Conservation (phyloP, 2,113 vertebrate species). For the Actenoides hombroni region DNA sequence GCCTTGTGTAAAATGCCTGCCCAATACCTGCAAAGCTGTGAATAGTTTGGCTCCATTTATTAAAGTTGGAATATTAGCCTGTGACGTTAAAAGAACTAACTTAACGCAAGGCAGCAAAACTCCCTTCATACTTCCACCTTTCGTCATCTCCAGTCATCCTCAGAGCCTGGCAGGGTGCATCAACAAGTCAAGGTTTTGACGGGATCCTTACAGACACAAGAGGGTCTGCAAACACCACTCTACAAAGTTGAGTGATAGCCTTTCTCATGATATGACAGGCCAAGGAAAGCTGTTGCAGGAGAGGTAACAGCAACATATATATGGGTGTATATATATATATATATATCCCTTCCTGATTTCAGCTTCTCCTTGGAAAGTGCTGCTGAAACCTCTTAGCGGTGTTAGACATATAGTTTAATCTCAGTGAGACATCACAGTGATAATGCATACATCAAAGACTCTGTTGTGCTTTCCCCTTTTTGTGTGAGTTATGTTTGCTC, state of each 20-base stretch:
- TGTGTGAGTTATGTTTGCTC: conserved; percentile 58
- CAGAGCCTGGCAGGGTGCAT: conserved; percentile 14
- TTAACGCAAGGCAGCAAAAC: conserved; percentile 16
- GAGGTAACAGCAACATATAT: conserved; percentile 42
- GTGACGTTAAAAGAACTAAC: conserved; percentile 59
- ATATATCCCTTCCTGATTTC: conserved; percentile 28
- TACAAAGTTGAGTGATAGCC: conserved; percentile 58
- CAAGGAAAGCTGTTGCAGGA: conserved; percentile 23
- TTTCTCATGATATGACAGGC: conserved; percentile 44
- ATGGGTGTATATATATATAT: too few species aligned
- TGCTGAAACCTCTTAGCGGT: neutral
- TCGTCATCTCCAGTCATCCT: conserved; percentile 43
- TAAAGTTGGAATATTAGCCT: neutral
- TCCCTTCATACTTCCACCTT: conserved; percentile 30
- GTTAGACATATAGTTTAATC: conserved; percentile 49
- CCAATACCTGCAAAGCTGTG: neutral
- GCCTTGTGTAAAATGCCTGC: neutral
- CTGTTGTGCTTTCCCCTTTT: conserved; percentile 48
- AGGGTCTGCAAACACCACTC: conserved; percentile 23
- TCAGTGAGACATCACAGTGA: conserved; percentile 40
- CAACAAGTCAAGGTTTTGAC: conserved; percentile 62
- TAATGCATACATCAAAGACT: conserved; percentile 53
- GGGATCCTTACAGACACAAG: conserved; percentile 31
- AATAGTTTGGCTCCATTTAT: neutral
- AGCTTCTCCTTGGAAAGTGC: conserved; percentile 49